phyloP scores from a whole-genome alignment of 2,888 invertebrate species.

The Agriopis aurantiaria region DNA sequence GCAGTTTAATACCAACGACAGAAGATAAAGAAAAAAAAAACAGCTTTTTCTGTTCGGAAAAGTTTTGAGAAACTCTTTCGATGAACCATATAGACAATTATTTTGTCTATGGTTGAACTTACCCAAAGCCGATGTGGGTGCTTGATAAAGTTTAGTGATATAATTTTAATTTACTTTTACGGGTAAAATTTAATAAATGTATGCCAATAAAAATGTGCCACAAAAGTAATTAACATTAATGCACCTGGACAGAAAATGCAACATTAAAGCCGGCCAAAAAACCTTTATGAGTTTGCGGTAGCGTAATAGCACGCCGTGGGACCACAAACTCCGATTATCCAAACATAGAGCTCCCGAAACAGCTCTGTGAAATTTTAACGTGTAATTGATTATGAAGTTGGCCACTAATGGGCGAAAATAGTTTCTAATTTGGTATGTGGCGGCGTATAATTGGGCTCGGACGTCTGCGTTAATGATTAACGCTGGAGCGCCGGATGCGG shows the following conservation, averaged over 20 bases:
- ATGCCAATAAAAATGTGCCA: conserved; percentile 33
- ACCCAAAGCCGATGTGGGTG: too few species aligned
- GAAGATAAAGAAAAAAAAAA: too few species aligned
- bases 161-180: too few species aligned
- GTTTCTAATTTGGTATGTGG: conserved; percentile 84
- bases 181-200: neutral
- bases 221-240: conserved; percentile 56
- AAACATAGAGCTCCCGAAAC: conserved; percentile 81
- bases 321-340: conserved; percentile 86
- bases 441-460: conserved; percentile 79
- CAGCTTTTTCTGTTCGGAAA: too few species aligned
- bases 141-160: too few species aligned
- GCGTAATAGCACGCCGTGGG: conserved; percentile 82
- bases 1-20: too few species aligned
- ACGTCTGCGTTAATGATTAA: conserved; percentile 81
- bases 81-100: too few species aligned
- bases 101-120: too few species aligned
- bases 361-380: conserved; percentile 82
- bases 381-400: conserved; percentile 86
- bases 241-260: conserved; percentile 67
- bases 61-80: too few species aligned
- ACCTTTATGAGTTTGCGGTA: conserved; percentile 75
- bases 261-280: conserved; percentile 81
- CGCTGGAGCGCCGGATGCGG: conserved; percentile 59
- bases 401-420: conserved; percentile 84